A percentile compares a stretch with the other conserved stretches of the same genome.
Evolutionary conservation across 2,113 vertebrate species (phyloP).

Genomic region (Nothoprocta pentlandii): DNA sequence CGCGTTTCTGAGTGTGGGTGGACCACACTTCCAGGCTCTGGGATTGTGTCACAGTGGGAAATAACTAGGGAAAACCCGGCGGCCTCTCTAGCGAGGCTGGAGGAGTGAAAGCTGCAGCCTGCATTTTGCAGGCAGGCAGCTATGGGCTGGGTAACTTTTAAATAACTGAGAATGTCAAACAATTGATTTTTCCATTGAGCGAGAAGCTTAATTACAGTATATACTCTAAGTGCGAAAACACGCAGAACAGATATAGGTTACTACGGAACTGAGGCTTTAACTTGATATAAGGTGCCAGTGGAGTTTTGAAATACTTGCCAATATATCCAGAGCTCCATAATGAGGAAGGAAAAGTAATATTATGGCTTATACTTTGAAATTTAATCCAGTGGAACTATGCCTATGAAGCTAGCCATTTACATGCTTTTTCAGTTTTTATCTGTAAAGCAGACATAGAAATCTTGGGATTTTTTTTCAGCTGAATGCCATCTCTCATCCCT

Average conservation of each 20-base stretch:
- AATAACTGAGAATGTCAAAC: slow-evolving; percentile 30
- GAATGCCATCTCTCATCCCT: background rate
- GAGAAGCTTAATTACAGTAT: background rate
- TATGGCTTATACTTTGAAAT: background rate
- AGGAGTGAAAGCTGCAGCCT: background rate
- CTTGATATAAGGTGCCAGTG: background rate
- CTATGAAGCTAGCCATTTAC: background rate
- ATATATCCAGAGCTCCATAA: background rate
- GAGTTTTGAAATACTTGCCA: background rate
- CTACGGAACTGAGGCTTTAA: background rate
- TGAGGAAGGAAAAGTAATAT: background rate
- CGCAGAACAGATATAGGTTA: background rate
- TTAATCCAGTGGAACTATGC: background rate
- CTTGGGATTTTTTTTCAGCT: background rate
- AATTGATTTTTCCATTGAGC: slow-evolving; percentile 69
- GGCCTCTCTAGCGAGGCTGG: background rate
- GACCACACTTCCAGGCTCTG: background rate
- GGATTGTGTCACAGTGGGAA: background rate
- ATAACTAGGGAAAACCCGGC: background rate
- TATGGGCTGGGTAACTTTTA: background rate
- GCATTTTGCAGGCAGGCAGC: background rate
- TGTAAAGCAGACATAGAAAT: background rate
- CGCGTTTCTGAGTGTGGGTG: background rate
- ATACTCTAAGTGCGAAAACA: background rate
- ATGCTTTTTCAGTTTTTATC: background rate